Percentiles rank a stretch among this genome's conserved stretches.
phyloP scores from a whole-genome alignment of 2,888 invertebrate species.

The Caenorhabditis sp. region DNA sequence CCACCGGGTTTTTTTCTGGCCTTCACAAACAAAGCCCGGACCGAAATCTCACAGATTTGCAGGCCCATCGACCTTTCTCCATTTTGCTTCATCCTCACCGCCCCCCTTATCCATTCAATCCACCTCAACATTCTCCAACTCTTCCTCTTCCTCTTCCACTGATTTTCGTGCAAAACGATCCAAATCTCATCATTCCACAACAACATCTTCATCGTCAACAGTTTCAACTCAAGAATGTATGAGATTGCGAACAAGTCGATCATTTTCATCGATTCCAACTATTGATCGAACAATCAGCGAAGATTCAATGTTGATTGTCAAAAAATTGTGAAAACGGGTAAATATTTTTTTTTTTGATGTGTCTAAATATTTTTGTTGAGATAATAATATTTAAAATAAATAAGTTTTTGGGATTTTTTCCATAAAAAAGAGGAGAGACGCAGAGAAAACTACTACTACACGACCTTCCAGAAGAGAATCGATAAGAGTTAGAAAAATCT shows the following conservation, averaged over 20 bases:
- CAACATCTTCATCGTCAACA: constrained; percentile 12
- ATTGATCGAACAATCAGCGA: constrained; percentile 56
- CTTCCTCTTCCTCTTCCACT: background rate
- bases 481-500: too few relatives aligned
- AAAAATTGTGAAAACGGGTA: constrained; percentile 10
- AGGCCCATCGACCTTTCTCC: constrained; percentile 37
- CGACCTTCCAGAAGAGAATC: too few relatives aligned
- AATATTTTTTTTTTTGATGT: background rate
- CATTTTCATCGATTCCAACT: constrained; percentile 47
- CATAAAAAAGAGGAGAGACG: too few relatives aligned
- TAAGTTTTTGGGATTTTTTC: too few relatives aligned
- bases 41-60: background rate
- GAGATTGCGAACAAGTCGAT: constrained; percentile 20
- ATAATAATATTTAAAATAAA: background rate
- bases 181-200: too few relatives aligned
- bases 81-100: constrained; percentile 26
- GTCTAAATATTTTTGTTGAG: background rate
- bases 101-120: constrained; percentile 11
- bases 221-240: constrained; percentile 2
- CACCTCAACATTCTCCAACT: too few relatives aligned
- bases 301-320: constrained; percentile 44
- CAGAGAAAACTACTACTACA: too few relatives aligned
- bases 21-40: background rate
- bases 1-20: background rate
- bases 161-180: background rate